These are phyloP conservation scores for Spilosoma lubricipeda DNA, from an alignment of 2,888 invertebrate genomes.

Conservation along the genomic window DNA sequence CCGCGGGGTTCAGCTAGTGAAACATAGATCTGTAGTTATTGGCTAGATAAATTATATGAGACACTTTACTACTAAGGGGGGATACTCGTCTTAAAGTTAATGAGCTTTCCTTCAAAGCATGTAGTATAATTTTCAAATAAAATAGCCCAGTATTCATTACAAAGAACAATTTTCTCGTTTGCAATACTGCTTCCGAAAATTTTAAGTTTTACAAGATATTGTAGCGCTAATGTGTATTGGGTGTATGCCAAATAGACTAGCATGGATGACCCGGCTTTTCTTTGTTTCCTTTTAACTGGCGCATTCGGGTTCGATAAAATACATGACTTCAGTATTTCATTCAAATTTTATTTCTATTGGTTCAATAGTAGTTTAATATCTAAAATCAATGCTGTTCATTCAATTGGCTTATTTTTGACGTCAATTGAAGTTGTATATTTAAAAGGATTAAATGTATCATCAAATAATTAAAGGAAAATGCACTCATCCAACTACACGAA, in stretches of 20 bases:
- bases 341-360: not conserved
- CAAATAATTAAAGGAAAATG: no score
- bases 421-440: not conserved
- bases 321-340: not conserved
- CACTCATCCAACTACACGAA: no score
- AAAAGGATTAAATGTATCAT: not conserved
- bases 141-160: not conserved
- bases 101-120: not conserved
- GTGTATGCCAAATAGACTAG: conserved; percentile 65
- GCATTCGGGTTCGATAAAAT: not conserved
- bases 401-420: not conserved
- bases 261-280: conserved; percentile 40
- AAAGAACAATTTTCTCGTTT: not conserved
- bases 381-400: not conserved
- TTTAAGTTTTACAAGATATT: conserved; percentile 74
- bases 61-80: no score
- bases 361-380: not conserved
- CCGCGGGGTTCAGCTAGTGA: no score
- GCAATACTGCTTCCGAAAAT: conserved; percentile 41
- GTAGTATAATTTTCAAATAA: not conserved
- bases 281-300: conserved; percentile 48
- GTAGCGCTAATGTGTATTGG: conserved; percentile 73
- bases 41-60: no score
- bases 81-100: not conserved
- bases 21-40: no score